These are phyloP conservation scores for Agonum fuliginosum DNA, from an alignment of 2,888 invertebrate genomes.

Conservation along the genomic window DNA sequence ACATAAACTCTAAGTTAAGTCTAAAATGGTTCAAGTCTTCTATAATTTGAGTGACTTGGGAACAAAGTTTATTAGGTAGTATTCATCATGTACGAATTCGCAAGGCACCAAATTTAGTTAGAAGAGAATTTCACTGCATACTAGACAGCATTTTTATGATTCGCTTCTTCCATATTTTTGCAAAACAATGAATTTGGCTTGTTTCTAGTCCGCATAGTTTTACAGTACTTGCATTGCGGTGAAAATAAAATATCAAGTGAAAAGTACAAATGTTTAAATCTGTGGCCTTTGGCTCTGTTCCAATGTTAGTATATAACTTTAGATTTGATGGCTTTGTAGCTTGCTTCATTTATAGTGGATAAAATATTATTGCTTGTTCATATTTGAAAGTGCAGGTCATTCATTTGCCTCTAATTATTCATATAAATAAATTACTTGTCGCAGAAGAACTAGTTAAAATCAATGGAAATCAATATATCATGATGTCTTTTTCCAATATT, in stretches of 20 bases:
- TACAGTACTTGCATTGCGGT: slow-evolving; percentile 18
- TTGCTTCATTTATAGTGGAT: slow-evolving; percentile 18
- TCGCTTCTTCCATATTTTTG: not conserved
- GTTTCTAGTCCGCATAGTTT: slow-evolving; percentile 28
- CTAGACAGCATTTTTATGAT: too few species aligned
- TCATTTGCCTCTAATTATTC: not conserved
- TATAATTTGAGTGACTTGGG: too few species aligned
- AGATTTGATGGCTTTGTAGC: slow-evolving; percentile 26
- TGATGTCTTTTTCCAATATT: too few species aligned
- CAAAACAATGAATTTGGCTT: slow-evolving; percentile 19
- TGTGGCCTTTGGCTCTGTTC: slow-evolving; percentile 32
- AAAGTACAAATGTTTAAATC: slow-evolving; percentile 48
- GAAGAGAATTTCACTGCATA: too few species aligned
- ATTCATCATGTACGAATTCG: too few species aligned
- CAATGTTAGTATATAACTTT: slow-evolving; percentile 38
- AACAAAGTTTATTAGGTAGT: too few species aligned
- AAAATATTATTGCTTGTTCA: slow-evolving; percentile 22
- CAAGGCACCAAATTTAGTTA: too few species aligned
- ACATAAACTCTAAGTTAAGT: too few species aligned
- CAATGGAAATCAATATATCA: too few species aligned
- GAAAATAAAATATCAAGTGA: slow-evolving; percentile 40
- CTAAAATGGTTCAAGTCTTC: too few species aligned
- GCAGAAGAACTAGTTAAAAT: too few species aligned
- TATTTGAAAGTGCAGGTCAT: not conserved
- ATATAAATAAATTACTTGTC: too few species aligned